Evolutionary conservation across 2,113 vertebrate species (phyloP), one percentile per base, ranked within the genome.

Genomic region (Crocuta crocuta): DNA sequence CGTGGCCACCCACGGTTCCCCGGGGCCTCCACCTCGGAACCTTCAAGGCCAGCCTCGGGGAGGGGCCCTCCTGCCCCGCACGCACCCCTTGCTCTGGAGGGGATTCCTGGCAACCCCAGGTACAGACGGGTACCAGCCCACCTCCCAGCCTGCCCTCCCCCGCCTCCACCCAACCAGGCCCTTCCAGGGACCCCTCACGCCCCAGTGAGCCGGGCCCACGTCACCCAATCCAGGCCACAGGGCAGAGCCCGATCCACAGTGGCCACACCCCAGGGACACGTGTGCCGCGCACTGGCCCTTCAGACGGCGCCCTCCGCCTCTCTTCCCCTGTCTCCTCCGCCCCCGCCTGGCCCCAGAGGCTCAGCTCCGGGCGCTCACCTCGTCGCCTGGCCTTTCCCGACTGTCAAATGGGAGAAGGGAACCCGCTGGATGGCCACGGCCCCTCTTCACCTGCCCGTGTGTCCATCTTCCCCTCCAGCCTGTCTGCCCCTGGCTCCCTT

Each of bases 281-380:
- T 10, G 61, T 48, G 11, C 28, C n/a, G 83, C 21, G 58, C 5
- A 11, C 10, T 8, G 26, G 17, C 58, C 5, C n/a, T 35, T 50
- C 50, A 3, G 50, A 11, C 50, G 10, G 50, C 11, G 50, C 50
- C 11, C 10, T 12, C 10, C 11, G 39, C 50, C 50, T 50, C 50
- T 50, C 9, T 12, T 50, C 50, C 8, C 2, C 50, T 50, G 50
- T 12, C 8, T 50, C 50, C 50, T 26, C 65, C 0, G 6, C 15
- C 21, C 21, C 17, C n/a, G 4, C 11, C 2, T 3, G 39, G 10
- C 21, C 43, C 21, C 3, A 2, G 13, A 0, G 73, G 88, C 31
- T 4, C 73, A 4, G 26, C 35, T 5, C 35, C 12, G 9, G 19
- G 19, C 1, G 10, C 19, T 10, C 35, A 10, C 26, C 70, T 23